These are phyloP conservation scores for Sycophila texana DNA, from an alignment of 2,888 invertebrate species.

Conservation along the genomic window DNA sequence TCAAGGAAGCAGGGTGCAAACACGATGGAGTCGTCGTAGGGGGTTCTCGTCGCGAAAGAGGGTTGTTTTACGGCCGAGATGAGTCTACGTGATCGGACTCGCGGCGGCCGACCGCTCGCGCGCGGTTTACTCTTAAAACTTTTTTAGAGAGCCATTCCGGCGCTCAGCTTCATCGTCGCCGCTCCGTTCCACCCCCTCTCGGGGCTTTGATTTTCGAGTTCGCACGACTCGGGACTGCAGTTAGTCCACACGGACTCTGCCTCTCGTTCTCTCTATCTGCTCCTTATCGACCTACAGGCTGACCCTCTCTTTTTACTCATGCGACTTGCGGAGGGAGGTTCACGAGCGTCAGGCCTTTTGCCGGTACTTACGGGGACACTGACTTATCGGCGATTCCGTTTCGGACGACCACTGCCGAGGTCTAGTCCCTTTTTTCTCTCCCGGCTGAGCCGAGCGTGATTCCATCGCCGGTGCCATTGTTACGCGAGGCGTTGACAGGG, in stretches of 20 bases:
- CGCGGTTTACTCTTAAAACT: constrained; percentile 62
- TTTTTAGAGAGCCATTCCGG: constrained; percentile 61
- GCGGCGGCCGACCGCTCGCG: constrained; percentile 29
- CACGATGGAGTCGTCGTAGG: no score
- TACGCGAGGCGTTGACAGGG: no score
- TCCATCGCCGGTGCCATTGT: no score
- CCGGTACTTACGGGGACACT: constrained; percentile 27
- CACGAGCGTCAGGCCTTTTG: neutral
- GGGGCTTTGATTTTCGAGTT: constrained; percentile 46
- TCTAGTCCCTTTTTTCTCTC: neutral
- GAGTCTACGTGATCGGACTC: constrained; percentile 73
- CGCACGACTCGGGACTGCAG: neutral
- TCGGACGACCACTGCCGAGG: constrained; percentile 46
- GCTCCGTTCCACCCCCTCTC: neutral
- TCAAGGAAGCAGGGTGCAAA: no score
- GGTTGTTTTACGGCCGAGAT: constrained; percentile 66
- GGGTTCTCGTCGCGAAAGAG: constrained; percentile 49
- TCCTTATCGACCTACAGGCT: neutral
- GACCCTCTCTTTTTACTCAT: constrained; percentile 28
- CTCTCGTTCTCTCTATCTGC: neutral
- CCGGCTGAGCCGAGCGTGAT: no score
- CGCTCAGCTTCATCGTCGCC: neutral
- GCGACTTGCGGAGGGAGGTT: constrained; percentile 5
- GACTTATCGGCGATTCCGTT: constrained; percentile 45
- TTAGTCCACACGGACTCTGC: neutral